Percentiles rank a stretch among this genome's conserved stretches.
phyloP scores from a whole-genome alignment of 2,888 invertebrate genomes.

The Strigamia maritima region DNA sequence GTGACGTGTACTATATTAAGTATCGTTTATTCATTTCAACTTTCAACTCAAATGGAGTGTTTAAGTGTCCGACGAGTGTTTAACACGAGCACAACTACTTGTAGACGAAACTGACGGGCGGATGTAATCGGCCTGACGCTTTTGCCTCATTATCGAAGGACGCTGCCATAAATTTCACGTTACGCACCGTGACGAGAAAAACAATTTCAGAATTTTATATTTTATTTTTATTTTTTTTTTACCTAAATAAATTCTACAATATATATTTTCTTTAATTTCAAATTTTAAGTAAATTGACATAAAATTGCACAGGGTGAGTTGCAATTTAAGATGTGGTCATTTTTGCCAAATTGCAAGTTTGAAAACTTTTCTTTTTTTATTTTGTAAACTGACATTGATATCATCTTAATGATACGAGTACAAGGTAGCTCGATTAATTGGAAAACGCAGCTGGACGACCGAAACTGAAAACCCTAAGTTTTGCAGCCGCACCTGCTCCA shows the following conservation, averaged over 20 bases:
- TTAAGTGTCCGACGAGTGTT: background rate
- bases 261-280: background rate
- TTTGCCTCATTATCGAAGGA: background rate
- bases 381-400: background rate
- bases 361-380: background rate
- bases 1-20: too few species aligned
- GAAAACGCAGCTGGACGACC: background rate
- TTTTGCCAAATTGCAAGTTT: background rate
- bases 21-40: too few species aligned
- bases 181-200: background rate
- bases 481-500: background rate
- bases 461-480: background rate
- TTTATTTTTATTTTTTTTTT: too few species aligned
- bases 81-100: background rate
- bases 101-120: background rate
- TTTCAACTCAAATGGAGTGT: too few species aligned
- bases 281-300: background rate
- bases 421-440: background rate
- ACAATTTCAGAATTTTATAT: background rate
- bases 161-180: background rate
- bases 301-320: background rate
- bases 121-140: background rate
- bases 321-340: too few species aligned
- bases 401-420: background rate
- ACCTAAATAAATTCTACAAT: too few species aligned